These are phyloP conservation scores for Aythya baeri DNA, from an alignment of 2,113 vertebrate genomes.

Conservation along the genomic window DNA sequence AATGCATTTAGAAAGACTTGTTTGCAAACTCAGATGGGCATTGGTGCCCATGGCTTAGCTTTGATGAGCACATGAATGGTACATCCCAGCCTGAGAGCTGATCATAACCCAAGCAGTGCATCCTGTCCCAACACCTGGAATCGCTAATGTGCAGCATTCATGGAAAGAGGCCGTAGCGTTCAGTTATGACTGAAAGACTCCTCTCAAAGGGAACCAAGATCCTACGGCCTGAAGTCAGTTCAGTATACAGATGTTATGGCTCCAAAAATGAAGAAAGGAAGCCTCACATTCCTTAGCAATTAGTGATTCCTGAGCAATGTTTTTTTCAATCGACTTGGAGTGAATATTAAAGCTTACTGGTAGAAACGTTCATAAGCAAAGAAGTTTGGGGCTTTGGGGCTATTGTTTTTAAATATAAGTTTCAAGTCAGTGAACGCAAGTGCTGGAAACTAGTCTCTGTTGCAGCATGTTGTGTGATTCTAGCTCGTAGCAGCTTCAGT, in stretches of 20 bases:
- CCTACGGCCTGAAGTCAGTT: background rate
- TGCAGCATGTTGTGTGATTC: background rate
- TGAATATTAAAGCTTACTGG: background rate
- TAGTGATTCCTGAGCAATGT: background rate
- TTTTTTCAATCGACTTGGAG: background rate
- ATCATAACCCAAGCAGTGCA: background rate
- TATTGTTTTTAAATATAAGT: background rate
- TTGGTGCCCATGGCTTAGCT: background rate
- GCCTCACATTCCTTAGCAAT: background rate
- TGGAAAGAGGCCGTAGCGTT: background rate
- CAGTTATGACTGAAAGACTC: background rate
- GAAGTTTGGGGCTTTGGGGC: background rate
- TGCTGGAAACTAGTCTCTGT: background rate
- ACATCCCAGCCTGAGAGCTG: background rate
- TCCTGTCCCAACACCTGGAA: background rate
- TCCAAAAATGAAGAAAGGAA: background rate
- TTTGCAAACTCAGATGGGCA: background rate
- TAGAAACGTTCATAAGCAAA: background rate
- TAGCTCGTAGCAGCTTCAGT: background rate
- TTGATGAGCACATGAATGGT: fast-evolving
- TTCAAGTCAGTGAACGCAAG: background rate
- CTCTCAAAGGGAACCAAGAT: background rate
- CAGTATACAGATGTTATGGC: background rate
- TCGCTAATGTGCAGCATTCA: background rate
- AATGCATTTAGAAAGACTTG: background rate